A percentile compares a stretch with the other conserved stretches of the same genome.
Evolutionary conservation across 2,113 vertebrate genomes (phyloP).

Genomic region (Silurus glanis): DNA sequence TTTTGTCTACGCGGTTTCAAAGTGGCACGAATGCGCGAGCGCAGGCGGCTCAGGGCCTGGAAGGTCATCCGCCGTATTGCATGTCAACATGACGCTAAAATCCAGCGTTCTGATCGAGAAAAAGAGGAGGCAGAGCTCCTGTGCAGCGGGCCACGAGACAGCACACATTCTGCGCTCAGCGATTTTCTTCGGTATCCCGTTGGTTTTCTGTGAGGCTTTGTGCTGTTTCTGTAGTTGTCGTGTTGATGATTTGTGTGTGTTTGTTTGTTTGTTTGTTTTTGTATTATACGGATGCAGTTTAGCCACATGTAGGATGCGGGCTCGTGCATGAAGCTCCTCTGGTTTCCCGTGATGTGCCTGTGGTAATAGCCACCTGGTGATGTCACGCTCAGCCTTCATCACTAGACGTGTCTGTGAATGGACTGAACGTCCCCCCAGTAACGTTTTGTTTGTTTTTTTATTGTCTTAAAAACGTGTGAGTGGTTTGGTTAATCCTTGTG

Average conservation of each 20-base stretch:
- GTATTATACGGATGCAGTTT: not conserved
- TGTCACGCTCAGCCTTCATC: conserved; percentile 6
- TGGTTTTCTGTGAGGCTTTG: not conserved
- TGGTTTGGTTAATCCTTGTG: conserved; percentile 55
- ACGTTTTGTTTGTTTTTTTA: not conserved
- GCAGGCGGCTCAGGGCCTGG: conserved; percentile 38
- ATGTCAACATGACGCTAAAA: conserved; percentile 39
- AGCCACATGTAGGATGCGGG: conserved; percentile 7
- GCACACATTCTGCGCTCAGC: not conserved
- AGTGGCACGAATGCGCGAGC: not conserved
- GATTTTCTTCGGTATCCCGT: too few relatives aligned
- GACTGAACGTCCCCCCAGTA: not conserved
- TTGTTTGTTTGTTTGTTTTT: not conserved
- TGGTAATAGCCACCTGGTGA: not conserved
- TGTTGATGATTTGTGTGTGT: too few relatives aligned
- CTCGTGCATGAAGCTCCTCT: not conserved
- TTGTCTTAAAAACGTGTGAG: conserved; percentile 33
- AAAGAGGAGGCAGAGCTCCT: not conserved
- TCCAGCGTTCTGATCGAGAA: not conserved
- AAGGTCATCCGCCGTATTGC: conserved; percentile 45
- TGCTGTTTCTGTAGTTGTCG: not conserved
- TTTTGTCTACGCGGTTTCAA: conserved; percentile 1
- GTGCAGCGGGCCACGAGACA: conserved; percentile 25
- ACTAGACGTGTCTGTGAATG: not conserved
- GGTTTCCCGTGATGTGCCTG: conserved; percentile 1